Percentiles rank a stretch among this genome's conserved stretches.
phyloP scores from a whole-genome alignment of 2,797 vertebrate species.

The Alca torda region DNA sequence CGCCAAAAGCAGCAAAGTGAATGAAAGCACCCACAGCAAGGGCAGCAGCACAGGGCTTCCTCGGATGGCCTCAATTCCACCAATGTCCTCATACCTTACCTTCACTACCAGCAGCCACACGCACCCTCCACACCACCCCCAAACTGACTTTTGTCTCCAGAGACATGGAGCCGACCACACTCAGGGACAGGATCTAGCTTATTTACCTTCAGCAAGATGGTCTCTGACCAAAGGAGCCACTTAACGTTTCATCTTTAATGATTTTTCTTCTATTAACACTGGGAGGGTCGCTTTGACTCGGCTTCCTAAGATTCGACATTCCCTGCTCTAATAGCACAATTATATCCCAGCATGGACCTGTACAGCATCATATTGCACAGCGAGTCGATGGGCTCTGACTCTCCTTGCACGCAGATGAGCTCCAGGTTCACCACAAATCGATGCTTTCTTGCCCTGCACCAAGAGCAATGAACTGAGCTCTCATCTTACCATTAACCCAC shows the following conservation, averaged over 20 bases:
- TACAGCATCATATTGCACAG: slow-evolving; percentile 7
- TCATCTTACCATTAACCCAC: neutral
- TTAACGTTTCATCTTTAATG: slow-evolving; percentile 20
- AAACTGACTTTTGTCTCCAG: neutral
- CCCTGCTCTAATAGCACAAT: slow-evolving; percentile 9
- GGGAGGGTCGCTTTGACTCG: neutral
- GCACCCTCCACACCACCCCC: neutral
- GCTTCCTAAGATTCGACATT: neutral
- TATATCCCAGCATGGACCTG: neutral
- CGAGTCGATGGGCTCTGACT: slow-evolving; percentile 21
- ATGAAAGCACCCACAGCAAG: slow-evolving; percentile 22
- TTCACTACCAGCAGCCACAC: neutral
- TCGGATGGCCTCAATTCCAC: slow-evolving; percentile 13
- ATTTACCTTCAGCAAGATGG: neutral
- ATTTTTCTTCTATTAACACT: neutral
- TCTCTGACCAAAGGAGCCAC: neutral
- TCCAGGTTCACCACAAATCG: slow-evolving; percentile 47
- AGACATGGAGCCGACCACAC: neutral
- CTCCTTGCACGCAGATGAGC: slow-evolving; percentile 7
- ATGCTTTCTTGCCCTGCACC: slow-evolving; percentile 42
- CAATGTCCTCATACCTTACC: rapidly evolving
- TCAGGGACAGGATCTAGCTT: neutral
- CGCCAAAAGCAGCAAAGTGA: neutral
- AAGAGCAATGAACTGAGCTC: slow-evolving; percentile 4
- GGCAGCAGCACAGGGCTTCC: neutral